A percentile compares a stretch with the other conserved stretches of the same genome.
Conservation (phyloP, 1,140 invertebrate species). For the Drosophila leontia region DNA sequence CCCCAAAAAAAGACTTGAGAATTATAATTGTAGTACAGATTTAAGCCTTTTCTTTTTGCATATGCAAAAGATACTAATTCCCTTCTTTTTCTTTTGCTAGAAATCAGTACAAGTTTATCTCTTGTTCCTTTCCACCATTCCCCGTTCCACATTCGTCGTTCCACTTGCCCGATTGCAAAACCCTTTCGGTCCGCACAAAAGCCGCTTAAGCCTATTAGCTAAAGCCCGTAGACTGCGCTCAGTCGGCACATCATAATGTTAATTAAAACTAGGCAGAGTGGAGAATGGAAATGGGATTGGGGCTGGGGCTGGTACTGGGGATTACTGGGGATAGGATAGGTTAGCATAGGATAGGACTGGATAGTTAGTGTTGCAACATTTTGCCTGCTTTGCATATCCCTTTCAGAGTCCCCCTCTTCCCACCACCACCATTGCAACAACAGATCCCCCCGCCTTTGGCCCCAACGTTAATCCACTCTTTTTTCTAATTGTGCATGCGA, state of each 20-base stretch:
- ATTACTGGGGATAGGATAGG: slow-evolving; percentile 25
- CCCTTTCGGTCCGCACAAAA: slow-evolving; percentile 41
- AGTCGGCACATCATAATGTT: slow-evolving; percentile 54
- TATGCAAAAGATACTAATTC: neutral
- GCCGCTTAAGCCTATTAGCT: slow-evolving; percentile 55
- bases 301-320: neutral
- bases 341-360: slow-evolving; percentile 4
- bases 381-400: slow-evolving; percentile 39
- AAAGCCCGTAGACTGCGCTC: slow-evolving; percentile 43
- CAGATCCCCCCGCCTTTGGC: neutral
- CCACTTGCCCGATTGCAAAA: slow-evolving; percentile 34
- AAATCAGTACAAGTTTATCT: slow-evolving; percentile 17
- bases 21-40: neutral
- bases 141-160: slow-evolving; percentile 2
- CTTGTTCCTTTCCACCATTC: slow-evolving; percentile 12
- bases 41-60: neutral
- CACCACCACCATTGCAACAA: neutral
- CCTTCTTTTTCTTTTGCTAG: neutral
- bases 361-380: slow-evolving; percentile 38
- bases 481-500: slow-evolving; percentile 55
- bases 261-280: slow-evolving; percentile 49
- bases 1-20: slow-evolving; percentile 11
- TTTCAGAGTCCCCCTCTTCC: neutral
- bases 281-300: slow-evolving; percentile 3
- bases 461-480: slow-evolving; percentile 31